Evolutionary conservation across 1,140 invertebrate species (phyloP), one percentile per base, ranked within the genome.

Genomic region (Chrysoperla carnea): DNA sequence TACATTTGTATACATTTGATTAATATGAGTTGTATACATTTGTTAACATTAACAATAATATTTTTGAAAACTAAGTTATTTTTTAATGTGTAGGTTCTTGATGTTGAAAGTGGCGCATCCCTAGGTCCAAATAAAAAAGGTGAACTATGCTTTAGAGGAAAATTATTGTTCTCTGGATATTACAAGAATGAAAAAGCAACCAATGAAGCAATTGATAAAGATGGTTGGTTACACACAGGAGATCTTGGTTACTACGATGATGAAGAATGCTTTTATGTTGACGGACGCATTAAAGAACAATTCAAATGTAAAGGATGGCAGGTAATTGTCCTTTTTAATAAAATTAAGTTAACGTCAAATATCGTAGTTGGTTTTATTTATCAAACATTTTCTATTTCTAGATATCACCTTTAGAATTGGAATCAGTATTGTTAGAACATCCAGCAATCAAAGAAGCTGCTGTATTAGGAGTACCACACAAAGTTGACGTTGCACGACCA

Each of bases 201-300:
- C 0, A 53, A 63, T 1, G 68, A 72, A 31, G 72, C 62, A 1
- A 64, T 76, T 29, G 70, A 78, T 45, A 52, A 57, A 8, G 72
- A 84, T 39, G 69, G 67, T 12, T 76, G 65, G 55, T 61, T 80
- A 12, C 68, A 70, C 49, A 81, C 81, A 41, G 81, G 81, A 29
- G 80, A 85, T 54, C 62, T 83, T 15, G 75, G 68, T 0, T 80
- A 75, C 47, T 70, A 74, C 44, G 76, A 83, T 47, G 63, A 76
- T 46, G 66, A 78, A 13, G 67, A 67, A 0, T 73, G 67, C 39
- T 69, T 84, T 41, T 78, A 65, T 46, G 67, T 84, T 37, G 66
- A 76, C 6, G 81, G 81, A 47, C 62, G 83, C 39, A 59, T 81
- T 27, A 85, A 84, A 49, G 79, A 84, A 52, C 62, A 84, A 33